Evolutionary conservation across 2,797 vertebrate genomes (phyloP).

Genomic region (Esox masquinongy): DNA sequence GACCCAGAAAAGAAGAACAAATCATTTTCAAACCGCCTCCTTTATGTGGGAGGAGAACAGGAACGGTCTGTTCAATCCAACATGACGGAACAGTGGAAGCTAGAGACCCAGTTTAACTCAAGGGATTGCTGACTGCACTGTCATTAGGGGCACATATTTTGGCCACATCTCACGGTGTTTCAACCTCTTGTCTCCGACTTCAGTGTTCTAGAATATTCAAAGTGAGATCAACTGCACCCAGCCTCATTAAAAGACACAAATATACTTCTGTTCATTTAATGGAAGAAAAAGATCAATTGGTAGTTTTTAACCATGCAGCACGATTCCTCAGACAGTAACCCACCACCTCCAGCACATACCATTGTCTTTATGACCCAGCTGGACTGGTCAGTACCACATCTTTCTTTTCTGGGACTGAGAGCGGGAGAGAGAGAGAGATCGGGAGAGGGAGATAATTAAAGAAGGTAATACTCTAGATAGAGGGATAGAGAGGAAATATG

Average conservation of each 20-base stretch:
- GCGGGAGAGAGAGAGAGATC: no score
- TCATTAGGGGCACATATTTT: conserved; percentile 15
- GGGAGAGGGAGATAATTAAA: no score
- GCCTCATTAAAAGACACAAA: background rate
- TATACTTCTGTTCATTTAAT: conserved; percentile 16
- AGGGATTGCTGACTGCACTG: conserved; percentile 19
- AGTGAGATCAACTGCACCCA: background rate
- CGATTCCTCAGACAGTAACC: no score
- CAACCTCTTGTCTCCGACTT: background rate
- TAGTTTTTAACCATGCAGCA: conserved; percentile 17
- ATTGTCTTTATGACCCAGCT: no score
- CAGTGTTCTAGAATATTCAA: background rate
- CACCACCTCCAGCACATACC: no score
- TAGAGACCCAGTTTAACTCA: conserved; percentile 18
- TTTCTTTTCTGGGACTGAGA: no score
- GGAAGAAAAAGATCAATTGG: conserved; percentile 13
- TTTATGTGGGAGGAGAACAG: conserved; percentile 30
- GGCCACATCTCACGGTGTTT: background rate
- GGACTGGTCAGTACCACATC: no score
- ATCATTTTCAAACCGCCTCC: conserved; percentile 39
- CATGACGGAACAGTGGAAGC: conserved; percentile 11
- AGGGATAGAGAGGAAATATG: no score
- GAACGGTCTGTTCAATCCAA: background rate
- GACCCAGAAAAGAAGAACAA: conserved; percentile 52
- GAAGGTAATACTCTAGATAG: no score